Evolutionary conservation across 1,140 invertebrate genomes (phyloP), one percentile per base, ranked within the genome.

Genomic region (Mamestra configurata): DNA sequence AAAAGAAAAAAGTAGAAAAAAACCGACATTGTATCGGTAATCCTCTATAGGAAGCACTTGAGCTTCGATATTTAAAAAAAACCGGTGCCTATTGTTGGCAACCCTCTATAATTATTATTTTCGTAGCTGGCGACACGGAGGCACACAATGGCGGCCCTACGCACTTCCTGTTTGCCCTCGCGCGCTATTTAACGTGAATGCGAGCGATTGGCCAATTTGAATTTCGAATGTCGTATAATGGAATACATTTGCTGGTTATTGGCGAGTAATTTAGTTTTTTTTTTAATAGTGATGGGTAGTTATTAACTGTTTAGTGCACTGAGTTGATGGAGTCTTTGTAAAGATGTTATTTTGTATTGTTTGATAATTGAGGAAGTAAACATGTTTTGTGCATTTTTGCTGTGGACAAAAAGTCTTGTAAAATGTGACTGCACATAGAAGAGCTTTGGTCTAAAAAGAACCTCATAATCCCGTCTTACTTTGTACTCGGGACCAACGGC

Each of bases 51-150:
- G 91, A 90, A 93, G 88, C 89, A 93, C 93, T 94, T 92, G 89
- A 94, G 89, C 87, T 68, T 53, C 87, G 91, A 92, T 94, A 92
- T 93, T 93, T 92, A 85, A 88, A 88, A 90, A 90, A 92, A 89
- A 88, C 86, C 72, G 40, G 66, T 73, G 80, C 68, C 90, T 79
- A 92, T 94, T 93, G 89, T 79, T 84, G 77, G 84, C 90, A 88
- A 85, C 93, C 93, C 93, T 87, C 86, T 89, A 92, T 93, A 94
- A 94, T 94, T 94, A 94, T 93, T 93, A 93, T 94, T 94, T 94
- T 93, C 87, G 89, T 93, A 94, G 92, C 92, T 93, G 91, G 92
- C 92, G 91, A 94, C 93, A 94, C 90, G 91, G 91, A 79, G 61
- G 72, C 88, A 88, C 84, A 93, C 92, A 93, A 94, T 94, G 89